Evolutionary conservation across 2,888 invertebrate genomes (phyloP).

Genomic region (Stegana nigrithorax): DNA sequence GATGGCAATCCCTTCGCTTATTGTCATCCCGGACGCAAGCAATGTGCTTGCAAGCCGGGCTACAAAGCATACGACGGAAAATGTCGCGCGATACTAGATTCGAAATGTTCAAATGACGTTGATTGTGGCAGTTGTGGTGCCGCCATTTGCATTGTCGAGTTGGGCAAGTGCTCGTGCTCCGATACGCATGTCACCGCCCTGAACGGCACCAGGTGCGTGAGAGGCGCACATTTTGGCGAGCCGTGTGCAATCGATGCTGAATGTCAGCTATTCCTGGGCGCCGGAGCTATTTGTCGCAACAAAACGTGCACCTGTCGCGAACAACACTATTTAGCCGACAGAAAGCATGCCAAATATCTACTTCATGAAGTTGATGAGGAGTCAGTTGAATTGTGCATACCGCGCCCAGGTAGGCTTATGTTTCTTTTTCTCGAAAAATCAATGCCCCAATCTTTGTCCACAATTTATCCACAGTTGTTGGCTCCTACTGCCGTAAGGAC

Average conservation of each 20-base stretch:
- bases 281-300: conserved; percentile 31
- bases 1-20: conserved; percentile 45
- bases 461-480: conserved; percentile 29
- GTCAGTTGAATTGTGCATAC: too few relatives aligned
- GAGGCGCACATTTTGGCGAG: conserved; percentile 19
- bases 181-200: conserved; percentile 28
- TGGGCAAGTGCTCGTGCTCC: conserved; percentile 35
- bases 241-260: conserved; percentile 35
- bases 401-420: too few relatives aligned
- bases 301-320: conserved; percentile 34
- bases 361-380: background rate
- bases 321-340: conserved; percentile 27
- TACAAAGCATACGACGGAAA: conserved; percentile 42
- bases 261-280: conserved; percentile 45
- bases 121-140: conserved; percentile 28
- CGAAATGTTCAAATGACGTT: conserved; percentile 33
- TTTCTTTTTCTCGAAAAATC: too few relatives aligned
- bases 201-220: conserved; percentile 36
- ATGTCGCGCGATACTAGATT: conserved; percentile 57
- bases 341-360: too few relatives aligned
- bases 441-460: background rate
- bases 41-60: conserved; percentile 50
- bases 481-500: conserved; percentile 44
- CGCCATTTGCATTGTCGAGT: conserved; percentile 28
- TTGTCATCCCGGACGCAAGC: conserved; percentile 40